Evolutionary conservation across 2,797 vertebrate genomes (phyloP).

Genomic region (Gorsachius magnificus): DNA sequence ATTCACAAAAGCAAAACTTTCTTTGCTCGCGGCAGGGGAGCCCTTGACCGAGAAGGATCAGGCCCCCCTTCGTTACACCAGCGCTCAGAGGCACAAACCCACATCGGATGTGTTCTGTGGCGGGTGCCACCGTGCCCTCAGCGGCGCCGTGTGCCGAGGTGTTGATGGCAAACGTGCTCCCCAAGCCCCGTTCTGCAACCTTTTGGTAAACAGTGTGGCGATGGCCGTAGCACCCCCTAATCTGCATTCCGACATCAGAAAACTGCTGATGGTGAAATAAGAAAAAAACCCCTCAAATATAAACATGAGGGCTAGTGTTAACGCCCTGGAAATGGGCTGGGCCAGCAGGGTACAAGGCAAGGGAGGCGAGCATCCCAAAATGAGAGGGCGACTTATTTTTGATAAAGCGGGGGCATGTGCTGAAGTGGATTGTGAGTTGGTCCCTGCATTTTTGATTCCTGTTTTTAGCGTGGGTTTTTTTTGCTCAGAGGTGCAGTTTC

Average conservation of each 20-base stretch:
- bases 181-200: background rate
- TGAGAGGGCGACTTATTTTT: background rate
- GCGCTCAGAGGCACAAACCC: background rate
- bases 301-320: no score
- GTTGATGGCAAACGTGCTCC: accelerated
- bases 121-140: background rate
- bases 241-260: background rate
- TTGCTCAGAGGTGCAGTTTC: background rate
- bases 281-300: no score
- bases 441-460: background rate
- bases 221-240: no score
- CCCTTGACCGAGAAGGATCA: background rate
- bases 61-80: background rate
- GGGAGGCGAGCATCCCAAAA: accelerated
- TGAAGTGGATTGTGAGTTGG: background rate
- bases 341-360: no score
- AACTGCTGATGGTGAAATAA: background rate
- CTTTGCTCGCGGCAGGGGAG: background rate
- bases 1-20: background rate
- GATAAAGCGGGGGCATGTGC: background rate
- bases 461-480: background rate
- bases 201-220: accelerated
- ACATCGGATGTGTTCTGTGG: background rate
- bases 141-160: accelerated
- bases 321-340: background rate